These are phyloP conservation scores for Vanessa cardui DNA, from an alignment of 2,888 invertebrate genomes.

Conservation along the genomic window DNA sequence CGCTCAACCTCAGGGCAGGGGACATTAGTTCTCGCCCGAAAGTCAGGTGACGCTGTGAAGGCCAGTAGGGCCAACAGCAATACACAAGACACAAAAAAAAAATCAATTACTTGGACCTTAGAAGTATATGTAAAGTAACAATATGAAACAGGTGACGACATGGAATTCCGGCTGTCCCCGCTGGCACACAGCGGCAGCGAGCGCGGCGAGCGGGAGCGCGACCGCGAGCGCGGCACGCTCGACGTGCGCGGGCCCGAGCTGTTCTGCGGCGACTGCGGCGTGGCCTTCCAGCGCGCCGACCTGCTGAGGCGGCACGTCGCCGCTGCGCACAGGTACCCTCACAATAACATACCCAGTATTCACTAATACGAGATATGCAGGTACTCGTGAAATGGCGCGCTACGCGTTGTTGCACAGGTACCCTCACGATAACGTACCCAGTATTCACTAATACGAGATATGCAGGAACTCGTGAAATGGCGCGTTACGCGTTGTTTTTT, in stretches of 20 bases:
- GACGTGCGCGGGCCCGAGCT: slow-evolving; percentile 74
- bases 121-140: too few species aligned
- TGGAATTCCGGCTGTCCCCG: slow-evolving; percentile 70
- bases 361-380: neutral
- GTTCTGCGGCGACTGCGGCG: slow-evolving; percentile 89
- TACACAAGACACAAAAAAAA: too few species aligned
- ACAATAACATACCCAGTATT: neutral
- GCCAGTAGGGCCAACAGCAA: too few species aligned
- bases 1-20: too few species aligned
- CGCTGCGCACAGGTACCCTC: slow-evolving; percentile 72
- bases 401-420: slow-evolving; percentile 72
- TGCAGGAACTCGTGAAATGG: neutral
- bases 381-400: neutral
- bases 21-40: too few species aligned
- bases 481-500: too few species aligned
- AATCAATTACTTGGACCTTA: neutral
- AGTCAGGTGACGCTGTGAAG: too few species aligned
- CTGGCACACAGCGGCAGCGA: slow-evolving; percentile 46
- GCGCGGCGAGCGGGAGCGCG: slow-evolving; percentile 35
- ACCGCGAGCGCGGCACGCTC: slow-evolving; percentile 49
- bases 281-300: slow-evolving; percentile 90
- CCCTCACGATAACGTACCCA: neutral
- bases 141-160: slow-evolving; percentile 54
- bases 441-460: neutral
- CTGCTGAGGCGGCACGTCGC: slow-evolving; percentile 87